Base-by-base conservation (phyloP, 2,888 invertebrate species). In the Drosophila subquinaria region DNA sequence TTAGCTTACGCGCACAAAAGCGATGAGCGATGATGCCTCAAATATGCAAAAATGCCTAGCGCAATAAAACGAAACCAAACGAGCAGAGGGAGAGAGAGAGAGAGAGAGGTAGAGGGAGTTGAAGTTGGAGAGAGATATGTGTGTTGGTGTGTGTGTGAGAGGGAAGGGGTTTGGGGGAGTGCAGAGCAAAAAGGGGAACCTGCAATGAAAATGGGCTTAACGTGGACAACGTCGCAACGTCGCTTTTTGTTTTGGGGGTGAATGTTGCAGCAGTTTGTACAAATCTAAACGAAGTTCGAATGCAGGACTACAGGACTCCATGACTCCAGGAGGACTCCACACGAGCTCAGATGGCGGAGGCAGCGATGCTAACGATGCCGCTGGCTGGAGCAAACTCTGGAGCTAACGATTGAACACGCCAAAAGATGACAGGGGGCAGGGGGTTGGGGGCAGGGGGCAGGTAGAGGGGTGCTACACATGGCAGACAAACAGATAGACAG, bases 21-120 rank as follows among this genome's bases (percentile, higher is more conserved):
- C 88, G 83, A 90, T 90, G 90, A 87, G 87, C 87, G 90, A 87
- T 90, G 87, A 87, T 87, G 87, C 87, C 87, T 87, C 87, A 87
- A 87, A 90, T 87, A 87, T 87, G 87, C 87, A 87, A 87, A 87
- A 87, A 90, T 90, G 87, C 90, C 81, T 74, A 81, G 88, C 88
- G 89, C 89, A 87, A 89, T 84, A 88, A 85, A 90, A 88, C 86
- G 76, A 74, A 72, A 72, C 57, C 57, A 38, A 63, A 50, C 27
- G 11, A 48, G 42, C 38, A 23, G 42, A 10, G 35, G 13, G 13
- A 15, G 10, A 15, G 38, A 6, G 6, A 11, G 35, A 0, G 33
- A 5, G 6, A 20, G n/a, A 11, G 35, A 0, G 33, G 3, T 4
- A 20, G n/a, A 33, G 23, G 27, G 8, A 33, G 17, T 8, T 20